Conservation (phyloP, 2,797 vertebrate genomes). For the Dallia pectoralis region DNA sequence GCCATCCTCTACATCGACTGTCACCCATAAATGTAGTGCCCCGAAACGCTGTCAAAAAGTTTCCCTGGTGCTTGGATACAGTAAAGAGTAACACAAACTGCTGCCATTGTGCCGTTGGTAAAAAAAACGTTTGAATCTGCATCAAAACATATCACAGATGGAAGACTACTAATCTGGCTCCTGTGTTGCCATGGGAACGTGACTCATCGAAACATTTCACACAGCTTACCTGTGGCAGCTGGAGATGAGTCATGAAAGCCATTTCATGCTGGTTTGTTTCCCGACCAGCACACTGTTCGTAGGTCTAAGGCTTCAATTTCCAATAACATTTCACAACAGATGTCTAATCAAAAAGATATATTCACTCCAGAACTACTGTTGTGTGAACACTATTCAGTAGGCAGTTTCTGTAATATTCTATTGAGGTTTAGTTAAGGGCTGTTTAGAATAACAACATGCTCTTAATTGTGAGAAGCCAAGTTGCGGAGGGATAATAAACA, state of each 20-base stretch:
- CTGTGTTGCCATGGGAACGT: constrained; percentile 69
- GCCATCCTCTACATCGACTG: too few relatives aligned
- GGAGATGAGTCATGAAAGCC: constrained; percentile 61
- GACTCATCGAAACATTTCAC: constrained; percentile 72
- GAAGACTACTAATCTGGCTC: constrained; percentile 14
- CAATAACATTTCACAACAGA: constrained; percentile 55
- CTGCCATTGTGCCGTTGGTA: constrained; percentile 1
- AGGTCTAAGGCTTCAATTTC: constrained; percentile 41
- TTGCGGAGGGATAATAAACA: background rate
- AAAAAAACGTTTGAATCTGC: background rate
- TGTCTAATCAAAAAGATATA: constrained; percentile 18
- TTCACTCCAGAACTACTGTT: background rate
- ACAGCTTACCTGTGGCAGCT: constrained; percentile 72
- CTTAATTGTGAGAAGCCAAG: background rate
- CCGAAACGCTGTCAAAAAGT: background rate
- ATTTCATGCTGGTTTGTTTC: constrained; percentile 68
- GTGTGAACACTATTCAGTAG: background rate
- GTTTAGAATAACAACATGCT: background rate
- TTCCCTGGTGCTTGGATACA: background rate
- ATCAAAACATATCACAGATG: background rate
- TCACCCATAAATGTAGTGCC: background rate
- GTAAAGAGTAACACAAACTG: background rate
- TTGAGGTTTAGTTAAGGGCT: background rate
- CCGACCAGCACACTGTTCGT: constrained; percentile 42
- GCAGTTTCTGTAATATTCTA: background rate